Conservation (phyloP, 53 echinoderm and acorn worm genomes). For the Astropecten irregularis region DNA sequence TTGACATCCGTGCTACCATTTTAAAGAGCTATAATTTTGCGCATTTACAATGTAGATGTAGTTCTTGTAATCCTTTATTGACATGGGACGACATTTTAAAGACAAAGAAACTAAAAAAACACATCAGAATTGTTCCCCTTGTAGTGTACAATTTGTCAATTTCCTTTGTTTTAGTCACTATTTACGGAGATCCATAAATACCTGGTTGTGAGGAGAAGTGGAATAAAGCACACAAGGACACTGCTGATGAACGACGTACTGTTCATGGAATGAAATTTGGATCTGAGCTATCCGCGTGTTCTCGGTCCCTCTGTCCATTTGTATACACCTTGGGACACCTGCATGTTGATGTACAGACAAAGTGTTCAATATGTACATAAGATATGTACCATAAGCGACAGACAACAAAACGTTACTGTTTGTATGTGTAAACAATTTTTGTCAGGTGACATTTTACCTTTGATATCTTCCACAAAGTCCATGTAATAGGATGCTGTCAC, state of each 20-base stretch:
- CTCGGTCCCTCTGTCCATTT: conserved; percentile 20
- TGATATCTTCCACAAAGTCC: conserved; percentile 6
- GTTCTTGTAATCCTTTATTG: background rate
- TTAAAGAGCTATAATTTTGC: background rate
- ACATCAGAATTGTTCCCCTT: background rate
- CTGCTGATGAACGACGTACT: background rate
- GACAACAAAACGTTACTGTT: background rate
- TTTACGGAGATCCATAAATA: background rate
- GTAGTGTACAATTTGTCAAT: background rate
- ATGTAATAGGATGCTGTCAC: conserved; percentile 4
- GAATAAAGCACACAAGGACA: conserved; percentile 14
- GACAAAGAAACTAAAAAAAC: background rate
- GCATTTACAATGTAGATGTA: background rate
- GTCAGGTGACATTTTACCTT: background rate
- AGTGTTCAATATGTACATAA: background rate
- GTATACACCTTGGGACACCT: conserved; percentile 32
- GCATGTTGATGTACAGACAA: background rate
- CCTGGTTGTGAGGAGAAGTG: conserved; percentile 31
- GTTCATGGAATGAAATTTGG: conserved; percentile 9
- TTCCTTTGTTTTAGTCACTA: background rate
- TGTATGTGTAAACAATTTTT: background rate
- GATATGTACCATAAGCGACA: background rate
- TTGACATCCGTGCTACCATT: no score
- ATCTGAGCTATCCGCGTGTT: background rate
- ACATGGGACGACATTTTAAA: no score